Base-by-base conservation (phyloP, 2,113 vertebrate species). In the Enhydra lutris region DNA sequence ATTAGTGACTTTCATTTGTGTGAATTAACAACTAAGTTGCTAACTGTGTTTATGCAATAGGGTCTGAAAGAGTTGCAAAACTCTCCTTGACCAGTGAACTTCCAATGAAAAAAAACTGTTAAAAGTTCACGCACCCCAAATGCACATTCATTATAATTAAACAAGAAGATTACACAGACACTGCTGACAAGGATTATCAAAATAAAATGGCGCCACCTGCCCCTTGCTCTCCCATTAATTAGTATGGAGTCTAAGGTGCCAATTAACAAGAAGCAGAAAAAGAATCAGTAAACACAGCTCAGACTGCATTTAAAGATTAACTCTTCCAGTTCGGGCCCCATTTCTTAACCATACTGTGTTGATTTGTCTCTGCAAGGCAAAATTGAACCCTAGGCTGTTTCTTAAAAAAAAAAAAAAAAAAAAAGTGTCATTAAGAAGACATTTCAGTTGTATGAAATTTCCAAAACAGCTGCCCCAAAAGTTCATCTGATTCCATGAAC, bases 181-280 rank as follows among this genome's bases (percentile, higher is more conserved):
- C 96, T 98, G 98, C 99, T 99, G 99, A 99, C 98, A 98, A 99
- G 99, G 98, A 99, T 99, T 99, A 99, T 99, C 99, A 99, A 99
- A 99, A 99, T 98, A 99, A 98, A 99, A 99, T 98, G 99, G 99
- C 97, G 91, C 99, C 99, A 99, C 99, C 99, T 99, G 99, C 99
- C 99, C 99, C 99, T 97, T 99, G 98, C 99, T 98, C 98, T 98
- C 98, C 98, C 99, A 99, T 99, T 99, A 99, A 99, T 99, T 99
- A 99, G 99, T 98, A 97, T 94, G 98, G 97, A 98, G 98, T 99
- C 97, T 61, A 97, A 99, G 99, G 99, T 99, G 99, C 99, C 99
- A 99, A 99, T 99, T 99, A 99, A 97, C 98, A 98, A 95, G 61
- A 59, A 98, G 87, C 94, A 98, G 96, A 97, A 98, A 98, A 98